phyloP scores from a whole-genome alignment of 2,113 vertebrate species.

The Siphamia tubifer region DNA sequence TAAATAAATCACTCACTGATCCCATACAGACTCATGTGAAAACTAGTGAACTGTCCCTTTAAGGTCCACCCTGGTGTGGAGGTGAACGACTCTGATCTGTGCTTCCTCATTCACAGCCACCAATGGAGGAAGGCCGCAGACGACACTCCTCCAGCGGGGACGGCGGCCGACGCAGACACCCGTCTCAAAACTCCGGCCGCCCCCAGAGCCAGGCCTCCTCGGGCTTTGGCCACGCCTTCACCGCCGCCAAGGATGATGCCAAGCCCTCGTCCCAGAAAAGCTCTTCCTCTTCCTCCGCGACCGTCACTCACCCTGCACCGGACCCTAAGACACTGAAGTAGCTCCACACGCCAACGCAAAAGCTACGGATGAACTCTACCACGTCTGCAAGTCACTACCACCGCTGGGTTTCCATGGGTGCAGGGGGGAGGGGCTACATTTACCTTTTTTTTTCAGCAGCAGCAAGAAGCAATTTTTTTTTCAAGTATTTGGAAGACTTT shows the following conservation, averaged over 20 bases:
- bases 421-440: conserved; percentile 38
- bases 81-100: neutral
- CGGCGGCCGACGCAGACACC: conserved; percentile 88
- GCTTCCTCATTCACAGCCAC: conserved; percentile 84
- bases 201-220: conserved; percentile 73
- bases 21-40: too few relatives aligned
- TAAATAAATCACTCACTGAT: too few relatives aligned
- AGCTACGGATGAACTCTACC: conserved; percentile 41
- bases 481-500: too few relatives aligned
- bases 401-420: conserved; percentile 41
- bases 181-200: conserved; percentile 87
- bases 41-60: too few relatives aligned
- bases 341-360: conserved; percentile 68
- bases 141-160: conserved; percentile 87
- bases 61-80: too few relatives aligned
- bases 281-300: conserved; percentile 15
- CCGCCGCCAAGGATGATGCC: conserved; percentile 83
- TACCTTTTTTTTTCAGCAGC: too few relatives aligned
- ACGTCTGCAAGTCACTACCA: conserved; percentile 37
- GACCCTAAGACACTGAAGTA: conserved; percentile 71
- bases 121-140: conserved; percentile 93
- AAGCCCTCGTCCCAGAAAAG: conserved; percentile 83
- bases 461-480: too few relatives aligned
- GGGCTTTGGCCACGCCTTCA: conserved; percentile 66
- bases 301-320: conserved; percentile 46